phyloP scores from a whole-genome alignment of 1,140 invertebrate species.

The Pseudomyrmex gracilis region DNA sequence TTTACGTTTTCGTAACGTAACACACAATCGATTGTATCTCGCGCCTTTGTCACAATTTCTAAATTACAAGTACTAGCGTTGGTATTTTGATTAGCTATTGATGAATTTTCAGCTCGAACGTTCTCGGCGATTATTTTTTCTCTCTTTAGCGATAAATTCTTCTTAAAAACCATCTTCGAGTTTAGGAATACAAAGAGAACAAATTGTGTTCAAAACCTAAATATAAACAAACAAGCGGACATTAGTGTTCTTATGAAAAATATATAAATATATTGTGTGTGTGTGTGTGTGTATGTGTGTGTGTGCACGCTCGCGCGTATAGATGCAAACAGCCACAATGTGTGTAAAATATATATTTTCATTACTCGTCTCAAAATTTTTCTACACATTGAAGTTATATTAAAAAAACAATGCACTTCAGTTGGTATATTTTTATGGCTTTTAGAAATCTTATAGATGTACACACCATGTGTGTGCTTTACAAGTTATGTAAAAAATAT shows the following conservation, averaged over 20 bases:
- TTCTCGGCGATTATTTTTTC: neutral
- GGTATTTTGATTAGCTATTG: neutral
- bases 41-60: neutral
- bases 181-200: conserved; percentile 8
- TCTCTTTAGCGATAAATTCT: neutral
- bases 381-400: conserved; percentile 13
- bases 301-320: too few species aligned
- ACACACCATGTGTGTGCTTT: conserved; percentile 31
- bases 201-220: conserved; percentile 45
- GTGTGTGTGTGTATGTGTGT: too few species aligned
- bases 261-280: neutral
- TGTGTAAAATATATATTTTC: neutral
- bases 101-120: neutral
- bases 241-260: neutral
- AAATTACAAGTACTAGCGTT: neutral
- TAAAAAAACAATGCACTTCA: neutral
- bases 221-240: neutral
- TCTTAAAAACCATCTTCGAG: conserved; percentile 8
- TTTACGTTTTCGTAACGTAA: neutral
- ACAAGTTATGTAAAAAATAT: conserved; percentile 26
- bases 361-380: conserved; percentile 1
- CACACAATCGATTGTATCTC: neutral
- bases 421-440: conserved; percentile 27
- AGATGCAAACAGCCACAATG: too few species aligned
- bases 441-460: conserved; percentile 22